Conservation (phyloP, 2,113 vertebrate genomes). For the Hipposideros armiger region DNA sequence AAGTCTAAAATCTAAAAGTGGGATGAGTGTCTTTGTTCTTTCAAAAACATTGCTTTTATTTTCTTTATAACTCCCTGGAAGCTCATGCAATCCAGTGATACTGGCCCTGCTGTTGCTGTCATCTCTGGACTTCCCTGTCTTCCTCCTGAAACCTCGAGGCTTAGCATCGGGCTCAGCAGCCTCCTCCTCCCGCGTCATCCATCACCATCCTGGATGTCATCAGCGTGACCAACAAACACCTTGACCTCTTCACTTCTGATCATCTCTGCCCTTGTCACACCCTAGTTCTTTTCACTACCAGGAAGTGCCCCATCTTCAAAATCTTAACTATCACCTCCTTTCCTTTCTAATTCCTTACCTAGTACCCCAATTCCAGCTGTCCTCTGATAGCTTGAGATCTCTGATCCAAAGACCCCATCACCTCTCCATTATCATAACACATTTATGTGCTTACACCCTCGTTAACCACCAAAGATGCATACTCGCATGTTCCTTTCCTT, state of each 20-base stretch:
- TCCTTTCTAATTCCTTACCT: background rate
- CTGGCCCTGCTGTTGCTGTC: background rate
- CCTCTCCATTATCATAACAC: background rate
- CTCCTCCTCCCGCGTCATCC: background rate
- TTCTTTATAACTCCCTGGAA: background rate
- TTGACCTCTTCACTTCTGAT: background rate
- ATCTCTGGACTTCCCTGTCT: background rate
- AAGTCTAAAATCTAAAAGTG: background rate
- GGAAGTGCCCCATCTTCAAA: background rate
- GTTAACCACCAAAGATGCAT: background rate
- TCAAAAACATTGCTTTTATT: background rate
- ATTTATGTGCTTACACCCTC: background rate
- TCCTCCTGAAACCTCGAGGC: background rate
- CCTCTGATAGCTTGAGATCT: background rate
- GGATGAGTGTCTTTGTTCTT: background rate
- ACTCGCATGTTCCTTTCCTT: background rate
- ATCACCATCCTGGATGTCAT: background rate
- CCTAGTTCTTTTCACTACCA: background rate
- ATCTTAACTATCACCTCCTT: background rate
- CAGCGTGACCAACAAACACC: background rate
- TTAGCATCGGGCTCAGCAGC: background rate
- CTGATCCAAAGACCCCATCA: background rate
- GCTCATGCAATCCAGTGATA: background rate
- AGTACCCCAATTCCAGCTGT: background rate
- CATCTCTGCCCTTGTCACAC: background rate